Conservation (phyloP, 2,113 vertebrate genomes). For the Garra rufa region DNA sequence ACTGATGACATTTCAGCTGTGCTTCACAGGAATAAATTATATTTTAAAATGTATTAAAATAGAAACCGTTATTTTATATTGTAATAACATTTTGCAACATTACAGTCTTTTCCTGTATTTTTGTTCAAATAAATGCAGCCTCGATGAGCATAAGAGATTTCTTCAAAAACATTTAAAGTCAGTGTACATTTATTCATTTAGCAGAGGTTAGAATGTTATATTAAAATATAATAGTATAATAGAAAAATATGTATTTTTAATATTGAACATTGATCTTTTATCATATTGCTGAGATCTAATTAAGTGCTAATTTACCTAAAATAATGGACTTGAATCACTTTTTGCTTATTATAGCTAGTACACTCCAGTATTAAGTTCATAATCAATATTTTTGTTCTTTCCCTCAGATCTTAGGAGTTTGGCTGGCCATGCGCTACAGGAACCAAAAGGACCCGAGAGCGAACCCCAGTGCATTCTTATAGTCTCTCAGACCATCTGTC, state of each 20-base stretch:
- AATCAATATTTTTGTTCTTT: background rate
- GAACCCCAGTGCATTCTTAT: conserved; percentile 93
- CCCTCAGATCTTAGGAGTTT: conserved; percentile 88
- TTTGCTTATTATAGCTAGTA: background rate
- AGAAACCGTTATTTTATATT: too few species aligned
- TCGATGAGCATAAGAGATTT: too few species aligned
- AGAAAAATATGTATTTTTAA: background rate
- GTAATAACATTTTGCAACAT: too few species aligned
- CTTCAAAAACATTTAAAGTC: too few species aligned
- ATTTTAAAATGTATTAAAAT: too few species aligned
- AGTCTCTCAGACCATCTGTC: conserved; percentile 61
- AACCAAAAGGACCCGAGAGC: conserved; percentile 94
- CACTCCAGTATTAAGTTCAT: background rate
- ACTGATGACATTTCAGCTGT: too few species aligned
- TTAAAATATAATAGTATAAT: background rate
- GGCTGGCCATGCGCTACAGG: conserved; percentile 91
- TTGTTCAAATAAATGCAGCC: too few species aligned
- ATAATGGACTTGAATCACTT: background rate
- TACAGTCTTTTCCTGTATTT: too few species aligned
- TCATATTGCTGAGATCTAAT: background rate
- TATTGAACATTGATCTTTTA: background rate
- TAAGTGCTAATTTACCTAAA: background rate
- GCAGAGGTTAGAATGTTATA: background rate
- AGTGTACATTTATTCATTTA: too few species aligned
- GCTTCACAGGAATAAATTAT: too few species aligned